Percentiles rank a stretch among this genome's conserved stretches.
Conservation (phyloP, 2,113 vertebrate species). For the Cepphus grylle region DNA sequence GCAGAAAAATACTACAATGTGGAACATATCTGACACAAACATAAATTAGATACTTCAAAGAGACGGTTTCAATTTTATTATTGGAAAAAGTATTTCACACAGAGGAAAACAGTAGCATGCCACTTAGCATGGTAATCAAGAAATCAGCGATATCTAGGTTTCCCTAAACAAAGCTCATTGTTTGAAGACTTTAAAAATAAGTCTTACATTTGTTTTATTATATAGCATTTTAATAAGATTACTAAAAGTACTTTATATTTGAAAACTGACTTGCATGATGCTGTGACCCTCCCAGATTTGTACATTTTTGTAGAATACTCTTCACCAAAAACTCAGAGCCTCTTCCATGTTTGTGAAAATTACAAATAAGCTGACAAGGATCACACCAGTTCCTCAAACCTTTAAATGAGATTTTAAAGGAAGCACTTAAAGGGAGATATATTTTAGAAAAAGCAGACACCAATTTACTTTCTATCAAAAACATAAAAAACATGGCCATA, state of each 20-base stretch:
- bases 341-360: neutral
- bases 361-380: neutral
- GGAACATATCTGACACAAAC: neutral
- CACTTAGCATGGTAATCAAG: neutral
- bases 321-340: neutral
- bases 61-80: neutral
- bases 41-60: neutral
- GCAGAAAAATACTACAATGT: neutral
- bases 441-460: neutral
- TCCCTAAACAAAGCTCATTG: neutral
- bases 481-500: fast-evolving
- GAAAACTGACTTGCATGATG: neutral
- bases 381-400: neutral
- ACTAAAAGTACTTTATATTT: neutral
- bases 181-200: neutral
- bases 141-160: neutral
- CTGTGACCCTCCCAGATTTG: neutral
- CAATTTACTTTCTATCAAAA: neutral
- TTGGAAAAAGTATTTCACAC: neutral
- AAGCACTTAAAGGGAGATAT: neutral
- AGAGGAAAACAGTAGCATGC: neutral
- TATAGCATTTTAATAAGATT: neutral
- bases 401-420: neutral
- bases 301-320: neutral
- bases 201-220: neutral